phyloP scores from a whole-genome alignment of 1,140 invertebrate genomes.

The Formica exsecta region DNA sequence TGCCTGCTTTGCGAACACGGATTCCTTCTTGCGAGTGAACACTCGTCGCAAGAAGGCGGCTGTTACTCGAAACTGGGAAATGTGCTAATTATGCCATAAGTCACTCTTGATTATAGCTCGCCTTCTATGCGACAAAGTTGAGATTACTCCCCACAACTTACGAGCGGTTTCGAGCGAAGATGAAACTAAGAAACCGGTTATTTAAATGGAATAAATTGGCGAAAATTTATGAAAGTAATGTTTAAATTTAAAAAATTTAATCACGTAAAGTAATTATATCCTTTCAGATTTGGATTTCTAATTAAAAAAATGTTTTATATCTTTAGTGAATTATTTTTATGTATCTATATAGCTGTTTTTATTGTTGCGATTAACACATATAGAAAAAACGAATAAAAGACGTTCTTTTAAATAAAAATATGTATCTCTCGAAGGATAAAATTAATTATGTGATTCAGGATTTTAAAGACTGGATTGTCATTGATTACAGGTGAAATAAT shows the following conservation, averaged over 20 bases:
- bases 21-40: constrained; percentile 30
- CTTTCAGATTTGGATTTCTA: background rate
- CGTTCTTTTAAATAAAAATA: background rate
- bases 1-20: constrained; percentile 3
- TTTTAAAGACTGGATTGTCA: background rate
- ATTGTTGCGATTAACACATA: background rate
- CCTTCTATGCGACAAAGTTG: constrained; percentile 45
- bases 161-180: constrained; percentile 1
- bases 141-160: constrained; percentile 34
- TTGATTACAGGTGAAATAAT: background rate
- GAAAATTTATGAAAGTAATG: background rate
- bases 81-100: constrained; percentile 53
- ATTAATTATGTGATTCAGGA: background rate
- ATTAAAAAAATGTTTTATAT: background rate
- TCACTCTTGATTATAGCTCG: constrained; percentile 45
- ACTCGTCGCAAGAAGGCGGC: constrained; percentile 17
- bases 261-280: background rate
- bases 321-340: background rate
- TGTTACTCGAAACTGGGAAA: constrained; percentile 27
- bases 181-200: background rate
- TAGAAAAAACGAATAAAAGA: background rate
- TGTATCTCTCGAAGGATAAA: background rate
- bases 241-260: background rate
- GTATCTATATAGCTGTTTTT: background rate
- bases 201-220: background rate